Percentiles rank a stretch among this genome's conserved stretches.
phyloP scores from a whole-genome alignment of 2,113 vertebrate species.

The Dromas ardeola region DNA sequence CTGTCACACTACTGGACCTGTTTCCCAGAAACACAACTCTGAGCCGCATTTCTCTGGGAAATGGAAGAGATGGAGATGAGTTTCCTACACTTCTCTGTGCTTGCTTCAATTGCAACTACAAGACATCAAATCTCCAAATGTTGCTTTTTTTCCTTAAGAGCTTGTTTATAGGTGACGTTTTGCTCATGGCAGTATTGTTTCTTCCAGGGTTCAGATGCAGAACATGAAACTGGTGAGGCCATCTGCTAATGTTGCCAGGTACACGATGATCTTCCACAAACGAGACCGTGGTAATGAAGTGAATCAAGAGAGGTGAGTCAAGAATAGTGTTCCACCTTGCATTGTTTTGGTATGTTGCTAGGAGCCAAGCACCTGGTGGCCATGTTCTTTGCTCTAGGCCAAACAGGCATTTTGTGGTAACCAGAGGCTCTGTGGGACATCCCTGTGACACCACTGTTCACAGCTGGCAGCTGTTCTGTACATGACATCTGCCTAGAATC shows the following conservation, averaged over 20 bases:
- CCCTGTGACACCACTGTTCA: background rate
- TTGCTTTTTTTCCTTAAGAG: background rate
- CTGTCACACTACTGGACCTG: background rate
- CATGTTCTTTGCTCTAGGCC: background rate
- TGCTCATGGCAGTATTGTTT: background rate
- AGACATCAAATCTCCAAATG: background rate
- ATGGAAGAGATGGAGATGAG: background rate
- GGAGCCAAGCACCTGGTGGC: background rate
- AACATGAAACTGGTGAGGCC: constrained; percentile 90
- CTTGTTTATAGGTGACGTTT: background rate
- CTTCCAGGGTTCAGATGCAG: constrained; percentile 86
- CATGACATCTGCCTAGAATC: background rate
- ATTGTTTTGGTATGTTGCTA: background rate
- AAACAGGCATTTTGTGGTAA: background rate
- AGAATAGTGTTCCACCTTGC: background rate
- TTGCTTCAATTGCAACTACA: background rate
- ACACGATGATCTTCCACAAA: constrained; percentile 96
- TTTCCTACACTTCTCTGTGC: background rate
- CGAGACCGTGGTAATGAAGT: constrained; percentile 90
- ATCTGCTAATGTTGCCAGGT: constrained; percentile 81
- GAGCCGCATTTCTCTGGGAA: background rate
- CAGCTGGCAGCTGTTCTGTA: background rate
- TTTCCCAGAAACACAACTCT: background rate
- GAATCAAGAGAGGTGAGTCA: constrained; percentile 86
- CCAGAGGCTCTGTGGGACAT: background rate